phyloP scores from a whole-genome alignment of 2,888 invertebrate genomes.

The Cancer borealis region DNA sequence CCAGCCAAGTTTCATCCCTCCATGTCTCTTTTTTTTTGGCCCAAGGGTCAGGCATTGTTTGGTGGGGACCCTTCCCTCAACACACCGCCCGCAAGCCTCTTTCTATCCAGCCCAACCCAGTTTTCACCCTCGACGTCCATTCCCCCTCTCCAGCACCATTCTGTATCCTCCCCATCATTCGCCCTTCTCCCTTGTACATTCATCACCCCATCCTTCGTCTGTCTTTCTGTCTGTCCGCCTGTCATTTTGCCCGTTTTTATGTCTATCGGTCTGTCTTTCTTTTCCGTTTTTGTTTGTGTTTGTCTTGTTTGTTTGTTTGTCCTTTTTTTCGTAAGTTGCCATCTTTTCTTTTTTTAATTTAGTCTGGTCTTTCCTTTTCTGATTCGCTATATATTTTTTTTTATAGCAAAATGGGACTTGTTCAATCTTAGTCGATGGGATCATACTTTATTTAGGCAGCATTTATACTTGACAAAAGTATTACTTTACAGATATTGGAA shows the following conservation, averaged over 20 bases:
- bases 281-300: background rate
- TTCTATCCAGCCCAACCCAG: conserved; percentile 10
- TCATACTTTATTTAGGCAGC: too few species aligned
- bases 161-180: background rate
- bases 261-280: background rate
- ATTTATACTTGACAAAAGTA: too few species aligned
- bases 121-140: background rate
- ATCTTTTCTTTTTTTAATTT: background rate
- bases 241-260: background rate
- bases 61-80: conserved; percentile 9
- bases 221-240: background rate
- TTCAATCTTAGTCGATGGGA: too few species aligned
- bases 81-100: conserved; percentile 8
- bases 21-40: background rate
- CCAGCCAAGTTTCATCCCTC: background rate
- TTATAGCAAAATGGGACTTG: too few species aligned
- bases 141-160: background rate
- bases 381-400: background rate
- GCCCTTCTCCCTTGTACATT: background rate
- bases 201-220: background rate
- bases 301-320: background rate
- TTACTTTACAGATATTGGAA: too few species aligned
- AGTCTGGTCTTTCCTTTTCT: background rate
- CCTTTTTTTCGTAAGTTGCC: background rate
- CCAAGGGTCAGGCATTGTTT: conserved; percentile 31